A percentile compares a stretch with the other conserved stretches of the same genome.
Evolutionary conservation across 2,113 vertebrate species (phyloP).

Genomic region (Eudorcas thomsonii): DNA sequence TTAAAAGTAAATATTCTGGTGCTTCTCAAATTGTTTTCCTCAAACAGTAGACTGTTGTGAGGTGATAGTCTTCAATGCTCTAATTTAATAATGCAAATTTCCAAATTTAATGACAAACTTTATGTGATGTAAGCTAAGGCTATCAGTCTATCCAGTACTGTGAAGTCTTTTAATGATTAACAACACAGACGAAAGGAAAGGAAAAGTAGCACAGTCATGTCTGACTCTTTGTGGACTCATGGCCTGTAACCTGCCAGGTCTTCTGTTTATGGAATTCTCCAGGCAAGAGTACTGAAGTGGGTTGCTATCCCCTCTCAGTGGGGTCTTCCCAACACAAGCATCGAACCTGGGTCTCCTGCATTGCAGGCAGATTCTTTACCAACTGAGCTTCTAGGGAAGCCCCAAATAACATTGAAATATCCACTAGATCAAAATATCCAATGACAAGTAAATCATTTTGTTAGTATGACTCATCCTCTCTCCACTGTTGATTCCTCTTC

Average conservation of each 20-base stretch:
- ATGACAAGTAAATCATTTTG: conserved; percentile 36
- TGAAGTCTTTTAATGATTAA: conserved; percentile 46
- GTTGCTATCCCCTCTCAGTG: neutral
- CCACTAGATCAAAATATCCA: conserved; percentile 18
- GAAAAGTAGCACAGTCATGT: neutral
- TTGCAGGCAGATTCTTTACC: neutral
- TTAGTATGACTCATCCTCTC: neutral
- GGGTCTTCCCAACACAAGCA: neutral
- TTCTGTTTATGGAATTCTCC: neutral
- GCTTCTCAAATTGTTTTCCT: neutral
- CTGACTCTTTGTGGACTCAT: neutral
- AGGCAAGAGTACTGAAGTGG: neutral
- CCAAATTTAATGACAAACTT: conserved; percentile 48
- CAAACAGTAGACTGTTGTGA: neutral
- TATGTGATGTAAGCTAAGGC: conserved; percentile 38
- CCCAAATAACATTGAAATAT: conserved; percentile 34
- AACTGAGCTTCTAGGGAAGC: neutral
- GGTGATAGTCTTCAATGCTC: conserved; percentile 1
- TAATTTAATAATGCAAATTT: conserved; percentile 67
- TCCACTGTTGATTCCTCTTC: neutral
- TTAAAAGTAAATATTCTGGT: neutral
- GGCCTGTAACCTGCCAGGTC: neutral
- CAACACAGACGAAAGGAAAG: neutral
- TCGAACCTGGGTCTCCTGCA: neutral
- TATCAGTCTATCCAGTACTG: conserved; percentile 23